A percentile compares a stretch with the other conserved stretches of the same genome.
Conservation (phyloP, 2,113 vertebrate species). For the Ursus arctos region DNA sequence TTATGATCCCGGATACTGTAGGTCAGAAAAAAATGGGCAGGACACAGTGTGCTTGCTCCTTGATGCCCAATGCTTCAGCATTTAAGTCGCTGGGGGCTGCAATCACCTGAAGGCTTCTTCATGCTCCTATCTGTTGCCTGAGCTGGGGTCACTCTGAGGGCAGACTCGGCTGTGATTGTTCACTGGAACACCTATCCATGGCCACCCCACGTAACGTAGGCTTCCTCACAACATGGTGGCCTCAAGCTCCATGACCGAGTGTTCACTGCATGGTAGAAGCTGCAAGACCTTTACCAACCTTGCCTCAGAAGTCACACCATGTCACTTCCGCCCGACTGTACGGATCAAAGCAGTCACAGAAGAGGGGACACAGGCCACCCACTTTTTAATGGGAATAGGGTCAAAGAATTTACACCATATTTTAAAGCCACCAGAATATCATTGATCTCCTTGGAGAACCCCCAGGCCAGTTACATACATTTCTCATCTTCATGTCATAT, state of each 20-base stretch:
- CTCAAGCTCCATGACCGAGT: too few relatives aligned
- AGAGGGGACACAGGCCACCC: background rate
- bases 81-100: background rate
- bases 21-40: background rate
- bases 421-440: background rate
- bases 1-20: background rate
- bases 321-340: background rate
- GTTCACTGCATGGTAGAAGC: background rate
- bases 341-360: background rate
- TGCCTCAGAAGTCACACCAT: background rate
- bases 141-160: background rate
- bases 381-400: background rate
- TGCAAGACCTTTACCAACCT: background rate
- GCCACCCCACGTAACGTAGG: background rate
- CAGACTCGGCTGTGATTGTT: background rate
- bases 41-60: background rate
- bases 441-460: slow-evolving; percentile 1
- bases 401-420: background rate
- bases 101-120: background rate
- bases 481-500: background rate
- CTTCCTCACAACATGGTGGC: background rate
- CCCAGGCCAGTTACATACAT: background rate
- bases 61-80: background rate
- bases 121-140: background rate
- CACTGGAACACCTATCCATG: background rate